Evolutionary conservation across 1,140 invertebrate genomes (phyloP), one percentile per base, ranked within the genome.

Genomic region (Diuraphis noxia): DNA sequence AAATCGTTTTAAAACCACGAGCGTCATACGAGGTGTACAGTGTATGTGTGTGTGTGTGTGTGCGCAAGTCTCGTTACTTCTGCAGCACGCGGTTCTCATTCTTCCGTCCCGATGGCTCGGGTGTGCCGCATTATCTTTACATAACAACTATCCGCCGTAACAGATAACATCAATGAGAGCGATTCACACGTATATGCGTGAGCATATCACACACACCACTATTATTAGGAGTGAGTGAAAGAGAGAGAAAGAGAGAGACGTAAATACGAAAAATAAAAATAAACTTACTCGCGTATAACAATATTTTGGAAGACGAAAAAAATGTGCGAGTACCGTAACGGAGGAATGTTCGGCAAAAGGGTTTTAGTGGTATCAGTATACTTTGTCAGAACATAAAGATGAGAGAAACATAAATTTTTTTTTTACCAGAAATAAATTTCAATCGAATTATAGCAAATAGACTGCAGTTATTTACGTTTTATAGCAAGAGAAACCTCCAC

Each of bases 121-220:
- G 52, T 34, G 34, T 56, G 36, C 41, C 49, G 36, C 52, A 63
- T 63, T 88, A 88, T 88, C 86, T 88, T 63, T 63, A 88, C 86
- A 63, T 88, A 88, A 88, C 86, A 88, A 88, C 86, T 88, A 43
- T 34, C n/a, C 72, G 43, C 36, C 46, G 38, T n/a, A 49, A 91
- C 17, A 82, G 89, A 91, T 91, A 91, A 82, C 77, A 88, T 88
- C 89, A 38, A 91, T 63, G 77, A 79, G 72, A 72, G 77, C n/a
- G n/a, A 91, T 91, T 91, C 89, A 91, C 89, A 91, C 89, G 89
- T 91, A 49, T 36, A 46, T 89, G 63, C 88, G 89, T 91, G 89
- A 49, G 89, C 72, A 82, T 49, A 91, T 91, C 77, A 82, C 25
- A 81, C 30, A 79, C 30, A 89, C 41, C 63, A 36, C 63, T 89